phyloP scores from a whole-genome alignment of 1,140 invertebrate species.

The Heliconius nattereri region DNA sequence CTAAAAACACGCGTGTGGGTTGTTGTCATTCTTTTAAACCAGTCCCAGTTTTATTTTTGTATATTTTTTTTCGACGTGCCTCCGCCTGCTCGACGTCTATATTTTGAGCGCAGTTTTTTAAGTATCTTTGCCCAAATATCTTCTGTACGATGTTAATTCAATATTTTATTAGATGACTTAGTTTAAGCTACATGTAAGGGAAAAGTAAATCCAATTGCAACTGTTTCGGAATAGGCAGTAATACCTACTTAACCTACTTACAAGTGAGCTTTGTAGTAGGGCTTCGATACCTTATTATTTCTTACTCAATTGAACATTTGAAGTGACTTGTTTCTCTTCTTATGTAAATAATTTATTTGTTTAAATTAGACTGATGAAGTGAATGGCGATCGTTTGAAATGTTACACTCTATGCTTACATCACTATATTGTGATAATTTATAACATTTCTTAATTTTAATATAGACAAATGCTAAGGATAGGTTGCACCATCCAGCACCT shows the following conservation, averaged over 20 bases:
- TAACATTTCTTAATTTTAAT: too few relatives aligned
- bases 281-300: slow-evolving; percentile 49
- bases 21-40: slow-evolving; percentile 52
- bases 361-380: neutral
- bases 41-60: slow-evolving; percentile 49
- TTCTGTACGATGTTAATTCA: neutral
- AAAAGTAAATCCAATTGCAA: slow-evolving; percentile 37
- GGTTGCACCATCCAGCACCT: too few relatives aligned
- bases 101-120: neutral
- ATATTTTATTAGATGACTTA: slow-evolving; percentile 29
- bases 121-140: neutral
- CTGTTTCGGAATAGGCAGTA: slow-evolving; percentile 41
- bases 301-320: slow-evolving; percentile 41
- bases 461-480: too few relatives aligned
- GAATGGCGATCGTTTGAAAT: neutral
- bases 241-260: slow-evolving; percentile 58
- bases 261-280: slow-evolving; percentile 48
- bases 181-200: slow-evolving; percentile 32
- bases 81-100: neutral
- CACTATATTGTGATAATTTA: too few relatives aligned
- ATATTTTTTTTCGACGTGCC: slow-evolving; percentile 38
- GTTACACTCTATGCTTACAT: neutral
- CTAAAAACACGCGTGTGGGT: slow-evolving; percentile 58
- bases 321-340: slow-evolving; percentile 12
- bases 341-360: neutral